Percentiles rank a stretch among this genome's conserved stretches.
phyloP scores from a whole-genome alignment of 2,797 vertebrate species.

The Pempheris klunzingeri region DNA sequence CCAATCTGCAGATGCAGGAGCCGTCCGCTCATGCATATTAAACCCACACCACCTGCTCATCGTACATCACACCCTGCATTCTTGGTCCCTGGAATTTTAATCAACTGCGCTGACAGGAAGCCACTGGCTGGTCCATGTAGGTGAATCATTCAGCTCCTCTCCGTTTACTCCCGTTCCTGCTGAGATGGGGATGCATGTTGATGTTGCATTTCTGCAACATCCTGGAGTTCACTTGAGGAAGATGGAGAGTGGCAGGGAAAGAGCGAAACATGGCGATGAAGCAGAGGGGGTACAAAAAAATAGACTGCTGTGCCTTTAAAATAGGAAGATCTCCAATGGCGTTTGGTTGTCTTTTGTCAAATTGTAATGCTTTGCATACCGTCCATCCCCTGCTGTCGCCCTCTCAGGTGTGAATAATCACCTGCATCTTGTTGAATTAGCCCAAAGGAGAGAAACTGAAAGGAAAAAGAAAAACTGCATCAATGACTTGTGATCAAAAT shows the following conservation, averaged over 20 bases:
- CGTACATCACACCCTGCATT: conserved; percentile 83
- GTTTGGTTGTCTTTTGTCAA: conserved; percentile 38
- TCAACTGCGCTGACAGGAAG: conserved; percentile 78
- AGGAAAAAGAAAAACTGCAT: background rate
- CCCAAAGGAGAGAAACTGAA: conserved; percentile 6
- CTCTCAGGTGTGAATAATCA: conserved; percentile 56
- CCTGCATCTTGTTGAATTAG: conserved; percentile 39
- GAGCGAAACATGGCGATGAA: background rate
- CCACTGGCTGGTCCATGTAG: conserved; percentile 64
- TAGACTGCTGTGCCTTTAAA: conserved; percentile 14
- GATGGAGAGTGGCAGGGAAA: conserved; percentile 30
- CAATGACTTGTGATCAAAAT: conserved; percentile 26
- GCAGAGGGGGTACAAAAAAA: background rate
- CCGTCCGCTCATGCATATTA: conserved; percentile 84
- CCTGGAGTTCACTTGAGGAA: conserved; percentile 33
- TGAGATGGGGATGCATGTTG: conserved; percentile 52
- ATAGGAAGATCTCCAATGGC: conserved; percentile 6
- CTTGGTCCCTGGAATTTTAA: conserved; percentile 80
- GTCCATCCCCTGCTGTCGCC: conserved; percentile 22
- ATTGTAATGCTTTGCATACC: conserved; percentile 28
- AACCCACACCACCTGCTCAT: conserved; percentile 82
- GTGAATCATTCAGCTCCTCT: conserved; percentile 69
- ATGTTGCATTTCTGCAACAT: conserved; percentile 57
- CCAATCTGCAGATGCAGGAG: conserved; percentile 83
- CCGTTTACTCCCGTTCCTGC: conserved; percentile 24